Conservation (phyloP, 2,113 vertebrate genomes). For the Phoenicopterus ruber region DNA sequence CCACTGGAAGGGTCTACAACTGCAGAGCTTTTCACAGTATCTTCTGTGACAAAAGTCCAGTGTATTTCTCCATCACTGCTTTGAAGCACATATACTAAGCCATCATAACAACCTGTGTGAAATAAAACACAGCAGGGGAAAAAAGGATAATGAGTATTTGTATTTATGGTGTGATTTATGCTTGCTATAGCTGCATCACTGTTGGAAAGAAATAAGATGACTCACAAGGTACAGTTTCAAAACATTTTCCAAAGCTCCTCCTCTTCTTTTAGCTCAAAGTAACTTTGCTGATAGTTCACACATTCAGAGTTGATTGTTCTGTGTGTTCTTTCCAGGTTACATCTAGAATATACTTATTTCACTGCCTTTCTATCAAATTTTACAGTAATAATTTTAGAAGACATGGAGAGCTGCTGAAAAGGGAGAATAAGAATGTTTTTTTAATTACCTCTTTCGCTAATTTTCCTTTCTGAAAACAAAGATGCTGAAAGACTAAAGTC, state of each 20-base stretch:
- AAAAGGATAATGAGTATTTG: background rate
- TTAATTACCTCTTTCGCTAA: background rate
- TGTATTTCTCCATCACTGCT: conserved; percentile 75
- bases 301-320: background rate
- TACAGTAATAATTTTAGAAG: background rate
- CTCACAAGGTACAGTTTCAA: background rate
- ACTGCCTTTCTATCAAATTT: background rate
- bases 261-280: background rate
- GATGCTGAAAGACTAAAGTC: background rate
- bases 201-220: background rate
- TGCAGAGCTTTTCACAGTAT: conserved; percentile 88
- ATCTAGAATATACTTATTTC: background rate
- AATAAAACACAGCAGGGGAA: background rate
- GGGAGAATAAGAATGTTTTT: background rate
- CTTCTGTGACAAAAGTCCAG: conserved; percentile 86
- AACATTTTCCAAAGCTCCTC: background rate
- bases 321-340: background rate
- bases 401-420: background rate
- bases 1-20: conserved; percentile 81
- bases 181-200: background rate
- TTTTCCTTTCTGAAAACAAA: background rate
- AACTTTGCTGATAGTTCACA: background rate
- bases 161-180: background rate
- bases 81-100: conserved; percentile 84
- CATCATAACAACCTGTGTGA: conserved; percentile 87